These are phyloP conservation scores for Myoxocephalus aenaeus DNA, from an alignment of 2,797 vertebrate species.

Conservation along the genomic window DNA sequence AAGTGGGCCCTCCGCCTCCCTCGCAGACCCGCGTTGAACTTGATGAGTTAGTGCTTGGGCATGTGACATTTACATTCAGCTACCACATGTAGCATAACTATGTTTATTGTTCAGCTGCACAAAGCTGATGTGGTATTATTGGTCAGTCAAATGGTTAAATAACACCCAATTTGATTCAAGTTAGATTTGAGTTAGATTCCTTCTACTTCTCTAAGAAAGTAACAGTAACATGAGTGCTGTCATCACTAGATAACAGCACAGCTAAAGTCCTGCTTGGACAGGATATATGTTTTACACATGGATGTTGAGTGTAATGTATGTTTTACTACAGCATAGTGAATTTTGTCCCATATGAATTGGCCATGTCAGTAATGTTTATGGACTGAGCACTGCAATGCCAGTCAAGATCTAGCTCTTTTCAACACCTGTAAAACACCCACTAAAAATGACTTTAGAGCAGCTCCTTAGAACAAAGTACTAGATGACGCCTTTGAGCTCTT, in stretches of 20 bases:
- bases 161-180: not conserved
- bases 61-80: slow-evolving; percentile 68
- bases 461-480: not conserved
- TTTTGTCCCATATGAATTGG: slow-evolving; percentile 11
- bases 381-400: slow-evolving; percentile 9
- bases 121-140: slow-evolving; percentile 44
- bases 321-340: slow-evolving; percentile 2
- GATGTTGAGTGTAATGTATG: not conserved
- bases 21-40: slow-evolving; percentile 54
- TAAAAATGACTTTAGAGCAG: slow-evolving; percentile 4
- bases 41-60: slow-evolving; percentile 70
- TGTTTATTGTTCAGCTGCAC: slow-evolving; percentile 43
- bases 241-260: not conserved
- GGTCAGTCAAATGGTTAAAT: slow-evolving; percentile 32
- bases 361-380: slow-evolving; percentile 39
- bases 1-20: slow-evolving; percentile 54
- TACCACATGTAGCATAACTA: slow-evolving; percentile 51
- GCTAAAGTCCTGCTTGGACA: not conserved
- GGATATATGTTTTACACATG: slow-evolving; percentile 1
- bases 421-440: slow-evolving; percentile 4
- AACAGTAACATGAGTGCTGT: too few relatives aligned
- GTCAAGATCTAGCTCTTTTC: slow-evolving; percentile 8
- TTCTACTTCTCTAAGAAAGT: not conserved
- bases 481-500: not conserved
- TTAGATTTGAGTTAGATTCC: not conserved